Evolutionary conservation across 2,888 invertebrate genomes (phyloP), one percentile per base, ranked within the genome.

Genomic region (Aspidiotus rigidus): DNA sequence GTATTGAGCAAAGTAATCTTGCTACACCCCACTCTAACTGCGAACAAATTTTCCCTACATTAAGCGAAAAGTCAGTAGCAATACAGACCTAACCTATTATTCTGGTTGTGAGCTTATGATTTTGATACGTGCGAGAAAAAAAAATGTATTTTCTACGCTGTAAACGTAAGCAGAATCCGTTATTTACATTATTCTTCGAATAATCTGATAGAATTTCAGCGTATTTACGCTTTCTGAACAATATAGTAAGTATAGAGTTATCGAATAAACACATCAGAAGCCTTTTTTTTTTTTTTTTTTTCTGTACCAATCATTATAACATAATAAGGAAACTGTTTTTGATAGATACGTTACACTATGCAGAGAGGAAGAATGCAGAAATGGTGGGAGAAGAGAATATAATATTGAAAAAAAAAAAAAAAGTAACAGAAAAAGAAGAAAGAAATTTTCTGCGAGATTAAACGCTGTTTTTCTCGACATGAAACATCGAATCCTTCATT

Each of bases 251-350:
- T 28, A 28, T 28, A 28, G 28, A 59, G 28, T 66, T 66, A 66
- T 66, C 66, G 66, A 66, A 66, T 66, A 66, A 66, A 66, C 49
- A 49, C 66, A 66, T 66, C 66, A 59, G 59, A 66, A 57, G 66
- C 66, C 59, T 59, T 66, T 66, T 59, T 66, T 66, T 59, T 66
- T 59, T 66, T 66, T 59, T 66, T 66, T 59, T 66, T 59, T 28
- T 28, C 28, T 28, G 5, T 28, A 28, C 28, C 66, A 57, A 57
- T 59, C 66, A 66, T 66, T 66, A 66, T 66, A 66, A 66, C 66
- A 66, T 59, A 66, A 66, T 66, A 66, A 66, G 66, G 66, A 59
- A 66, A 66, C 66, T 66, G 66, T 66, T 66, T 66, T 66, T 66
- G 66, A 66, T 66, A 66, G 66, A 66, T 66, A 59, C 60, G 66